Conservation (phyloP, 2,113 vertebrate species). For the Ia io region DNA sequence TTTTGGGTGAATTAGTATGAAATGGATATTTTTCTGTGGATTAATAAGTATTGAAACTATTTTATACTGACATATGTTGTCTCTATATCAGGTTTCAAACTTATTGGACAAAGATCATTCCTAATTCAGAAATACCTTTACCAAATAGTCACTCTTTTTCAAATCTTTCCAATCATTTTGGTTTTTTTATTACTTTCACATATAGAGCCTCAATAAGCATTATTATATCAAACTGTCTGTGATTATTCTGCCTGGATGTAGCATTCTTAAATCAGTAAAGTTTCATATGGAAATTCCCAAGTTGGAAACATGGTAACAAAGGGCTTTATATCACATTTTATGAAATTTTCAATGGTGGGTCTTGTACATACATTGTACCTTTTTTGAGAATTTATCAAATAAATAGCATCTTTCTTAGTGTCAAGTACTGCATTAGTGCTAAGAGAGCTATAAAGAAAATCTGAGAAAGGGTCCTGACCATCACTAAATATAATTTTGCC, state of each 20-base stretch:
- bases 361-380: neutral
- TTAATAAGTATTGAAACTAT: neutral
- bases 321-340: neutral
- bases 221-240: neutral
- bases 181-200: neutral
- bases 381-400: neutral
- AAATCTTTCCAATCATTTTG: neutral
- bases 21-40: neutral
- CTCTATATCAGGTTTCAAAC: neutral
- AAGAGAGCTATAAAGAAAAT: neutral
- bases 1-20: neutral
- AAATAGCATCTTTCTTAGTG: neutral
- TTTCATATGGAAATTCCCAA: neutral
- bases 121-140: neutral
- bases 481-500: neutral
- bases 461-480: neutral
- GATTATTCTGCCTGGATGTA: neutral
- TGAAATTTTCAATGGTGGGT: neutral
- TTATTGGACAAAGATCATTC: neutral
- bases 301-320: neutral
- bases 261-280: neutral
- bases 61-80: neutral
- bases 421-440: neutral
- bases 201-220: neutral
- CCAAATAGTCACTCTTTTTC: slow-evolving; percentile 8